phyloP scores from a whole-genome alignment of 2,113 vertebrate species.

The Toxotes jaculatrix region DNA sequence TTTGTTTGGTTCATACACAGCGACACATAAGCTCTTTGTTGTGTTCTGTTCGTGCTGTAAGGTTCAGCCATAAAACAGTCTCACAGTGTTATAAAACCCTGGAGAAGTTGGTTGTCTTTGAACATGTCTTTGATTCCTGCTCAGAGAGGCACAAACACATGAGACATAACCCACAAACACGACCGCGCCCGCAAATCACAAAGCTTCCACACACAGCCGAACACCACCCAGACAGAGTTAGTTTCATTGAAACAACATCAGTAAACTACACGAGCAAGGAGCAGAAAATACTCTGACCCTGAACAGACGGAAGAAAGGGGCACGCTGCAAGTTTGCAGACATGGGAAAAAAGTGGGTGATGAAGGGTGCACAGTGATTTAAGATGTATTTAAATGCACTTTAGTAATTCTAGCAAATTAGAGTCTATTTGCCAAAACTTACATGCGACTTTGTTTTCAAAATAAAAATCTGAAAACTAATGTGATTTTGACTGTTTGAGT shows the following conservation, averaged over 20 bases:
- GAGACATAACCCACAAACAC: constrained; percentile 40
- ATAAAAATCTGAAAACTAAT: neutral
- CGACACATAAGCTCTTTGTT: constrained; percentile 29
- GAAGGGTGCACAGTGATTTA: too few relatives aligned
- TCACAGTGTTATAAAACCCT: constrained; percentile 29
- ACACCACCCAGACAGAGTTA: neutral
- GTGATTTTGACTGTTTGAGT: neutral
- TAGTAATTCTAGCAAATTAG: neutral
- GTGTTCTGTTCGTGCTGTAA: constrained; percentile 48
- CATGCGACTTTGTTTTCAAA: neutral
- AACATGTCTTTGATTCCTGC: constrained; percentile 47
- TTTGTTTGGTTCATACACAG: neutral
- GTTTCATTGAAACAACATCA: neutral
- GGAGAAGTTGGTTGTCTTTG: constrained; percentile 37
- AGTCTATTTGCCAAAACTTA: neutral
- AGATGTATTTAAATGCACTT: constrained; percentile 1
- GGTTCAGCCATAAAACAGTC: constrained; percentile 40
- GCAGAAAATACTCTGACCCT: neutral
- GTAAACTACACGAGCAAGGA: neutral
- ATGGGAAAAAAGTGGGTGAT: neutral
- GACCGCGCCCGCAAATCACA: constrained; percentile 21
- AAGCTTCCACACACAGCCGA: neutral
- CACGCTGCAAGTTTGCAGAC: neutral
- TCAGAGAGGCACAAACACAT: constrained; percentile 11
- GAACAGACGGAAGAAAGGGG: neutral